Evolutionary conservation across 2,113 vertebrate genomes (phyloP).

Genomic region (Nycticebus coucang): DNA sequence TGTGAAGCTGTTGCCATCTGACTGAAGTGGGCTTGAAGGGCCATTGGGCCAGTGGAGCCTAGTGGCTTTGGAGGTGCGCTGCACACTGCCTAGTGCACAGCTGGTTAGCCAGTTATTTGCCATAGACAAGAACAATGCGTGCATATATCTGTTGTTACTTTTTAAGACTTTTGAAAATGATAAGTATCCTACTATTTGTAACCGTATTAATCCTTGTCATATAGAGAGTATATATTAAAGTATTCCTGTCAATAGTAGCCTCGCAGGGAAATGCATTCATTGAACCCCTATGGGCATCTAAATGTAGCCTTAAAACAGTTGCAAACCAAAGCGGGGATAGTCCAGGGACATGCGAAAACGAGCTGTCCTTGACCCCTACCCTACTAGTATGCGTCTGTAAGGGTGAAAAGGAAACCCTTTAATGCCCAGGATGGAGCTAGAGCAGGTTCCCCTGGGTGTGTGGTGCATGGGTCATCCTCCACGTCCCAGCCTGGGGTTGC

Average conservation of each 20-base stretch:
- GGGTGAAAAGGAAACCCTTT: constrained; percentile 7
- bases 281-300: constrained; percentile 5
- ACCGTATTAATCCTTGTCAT: background rate
- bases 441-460: background rate
- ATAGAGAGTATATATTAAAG: background rate
- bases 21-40: background rate
- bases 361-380: no score
- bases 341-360: no score
- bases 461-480: background rate
- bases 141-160: background rate
- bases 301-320: background rate
- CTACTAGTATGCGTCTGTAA: background rate
- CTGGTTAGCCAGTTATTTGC: background rate
- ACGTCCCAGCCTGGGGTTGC: background rate
- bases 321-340: no score
- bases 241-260: background rate
- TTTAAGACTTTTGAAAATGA: background rate
- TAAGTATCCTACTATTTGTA: background rate
- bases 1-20: background rate
- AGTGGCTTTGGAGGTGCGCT: background rate
- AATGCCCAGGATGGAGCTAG: background rate
- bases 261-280: background rate
- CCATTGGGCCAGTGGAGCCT: background rate
- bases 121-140: background rate
- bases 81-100: background rate